A percentile compares a stretch with the other conserved stretches of the same genome.
Conservation (phyloP, 2,113 vertebrate species). For the Aegypius monachus region DNA sequence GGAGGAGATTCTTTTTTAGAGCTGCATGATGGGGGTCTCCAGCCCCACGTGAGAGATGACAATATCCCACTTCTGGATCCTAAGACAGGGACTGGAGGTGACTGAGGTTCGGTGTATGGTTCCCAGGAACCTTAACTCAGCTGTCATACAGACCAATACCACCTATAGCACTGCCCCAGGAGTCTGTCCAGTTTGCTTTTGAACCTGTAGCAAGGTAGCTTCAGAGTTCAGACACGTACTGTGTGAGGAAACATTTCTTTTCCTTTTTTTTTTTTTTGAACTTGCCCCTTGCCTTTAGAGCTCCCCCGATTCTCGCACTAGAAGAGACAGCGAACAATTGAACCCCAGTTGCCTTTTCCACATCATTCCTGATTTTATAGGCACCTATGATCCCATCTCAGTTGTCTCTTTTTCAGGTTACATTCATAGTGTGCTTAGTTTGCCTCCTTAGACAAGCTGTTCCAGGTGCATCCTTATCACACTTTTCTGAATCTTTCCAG, state of each 20-base stretch:
- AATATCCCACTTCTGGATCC: not conserved
- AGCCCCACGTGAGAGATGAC: not conserved
- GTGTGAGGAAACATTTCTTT: not conserved
- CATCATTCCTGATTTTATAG: not conserved
- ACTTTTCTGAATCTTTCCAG: not conserved
- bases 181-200: not conserved
- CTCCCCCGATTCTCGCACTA: not conserved
- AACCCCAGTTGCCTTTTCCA: rapidly evolving
- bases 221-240: not conserved
- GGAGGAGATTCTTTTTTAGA: not conserved
- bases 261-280: not conserved
- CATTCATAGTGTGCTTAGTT: not conserved
- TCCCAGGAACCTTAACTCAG: not conserved
- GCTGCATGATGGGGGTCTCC: not conserved
- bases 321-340: not conserved
- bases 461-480: not conserved
- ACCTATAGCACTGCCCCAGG: not conserved
- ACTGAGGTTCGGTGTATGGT: not conserved
- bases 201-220: not conserved
- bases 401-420: not conserved
- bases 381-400: not conserved
- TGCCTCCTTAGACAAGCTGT: not conserved
- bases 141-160: not conserved
- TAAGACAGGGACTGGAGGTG: not conserved
- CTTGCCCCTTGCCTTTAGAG: not conserved